Evolutionary conservation across 2,888 invertebrate species (phyloP).

Genomic region (Lamproptera curius): DNA sequence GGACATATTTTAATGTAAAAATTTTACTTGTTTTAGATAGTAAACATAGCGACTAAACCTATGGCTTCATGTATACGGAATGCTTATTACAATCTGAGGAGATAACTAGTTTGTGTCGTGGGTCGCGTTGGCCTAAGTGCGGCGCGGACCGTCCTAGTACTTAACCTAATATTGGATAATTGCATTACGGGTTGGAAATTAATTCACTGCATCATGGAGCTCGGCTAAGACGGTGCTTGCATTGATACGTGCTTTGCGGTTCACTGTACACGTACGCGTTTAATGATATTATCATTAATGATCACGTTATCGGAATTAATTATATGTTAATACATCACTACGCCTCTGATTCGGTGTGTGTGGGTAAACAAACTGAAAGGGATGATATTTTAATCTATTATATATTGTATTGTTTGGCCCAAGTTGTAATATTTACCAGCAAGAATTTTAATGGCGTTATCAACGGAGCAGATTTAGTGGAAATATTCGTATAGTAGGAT

Average conservation of each 20-base stretch:
- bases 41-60: conserved; percentile 2
- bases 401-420: too few relatives aligned
- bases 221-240: conserved; percentile 55
- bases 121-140: conserved; percentile 57
- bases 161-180: conserved; percentile 75
- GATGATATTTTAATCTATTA: too few relatives aligned
- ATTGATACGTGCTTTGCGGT: conserved; percentile 55
- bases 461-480: too few relatives aligned
- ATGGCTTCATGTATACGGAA: conserved; percentile 8
- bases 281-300: conserved; percentile 14
- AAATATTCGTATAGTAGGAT: too few relatives aligned
- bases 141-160: conserved; percentile 54
- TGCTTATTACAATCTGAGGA: conserved; percentile 22
- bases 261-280: conserved; percentile 17
- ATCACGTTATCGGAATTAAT: conserved; percentile 16
- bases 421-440: too few relatives aligned
- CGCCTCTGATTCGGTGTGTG: background rate
- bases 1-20: too few relatives aligned
- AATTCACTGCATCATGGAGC: conserved; percentile 61
- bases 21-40: too few relatives aligned
- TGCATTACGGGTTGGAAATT: conserved; percentile 64
- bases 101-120: conserved; percentile 65
- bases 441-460: too few relatives aligned
- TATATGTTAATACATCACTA: conserved; percentile 3
- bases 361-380: too few relatives aligned